These are phyloP conservation scores for Chelmon rostratus DNA, from an alignment of 2,797 vertebrate species.

Conservation along the genomic window DNA sequence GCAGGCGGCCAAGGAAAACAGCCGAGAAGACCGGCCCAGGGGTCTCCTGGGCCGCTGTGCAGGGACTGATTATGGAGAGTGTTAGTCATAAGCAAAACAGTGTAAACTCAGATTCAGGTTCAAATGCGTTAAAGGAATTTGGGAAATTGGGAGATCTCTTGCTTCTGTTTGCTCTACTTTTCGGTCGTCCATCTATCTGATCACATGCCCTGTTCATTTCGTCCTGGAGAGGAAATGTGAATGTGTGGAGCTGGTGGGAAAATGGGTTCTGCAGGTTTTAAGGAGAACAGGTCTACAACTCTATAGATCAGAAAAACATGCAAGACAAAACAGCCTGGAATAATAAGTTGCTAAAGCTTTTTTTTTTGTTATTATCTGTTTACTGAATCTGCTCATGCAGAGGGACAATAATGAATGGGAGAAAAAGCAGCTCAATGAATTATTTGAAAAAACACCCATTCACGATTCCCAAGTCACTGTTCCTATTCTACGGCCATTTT, in stretches of 20 bases:
- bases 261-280: conserved; percentile 7
- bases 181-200: conserved; percentile 31
- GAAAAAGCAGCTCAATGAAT: not conserved
- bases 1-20: conserved; percentile 61
- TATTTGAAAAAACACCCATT: not conserved
- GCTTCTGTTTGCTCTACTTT: conserved; percentile 49
- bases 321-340: not conserved
- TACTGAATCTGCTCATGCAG: not conserved
- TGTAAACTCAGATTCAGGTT: conserved; percentile 43
- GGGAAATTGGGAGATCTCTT: conserved; percentile 23
- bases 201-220: conserved; percentile 14
- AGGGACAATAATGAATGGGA: not conserved
- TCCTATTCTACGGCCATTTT: not conserved
- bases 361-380: not conserved
- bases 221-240: conserved; percentile 10
- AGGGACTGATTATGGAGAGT: conserved; percentile 62
- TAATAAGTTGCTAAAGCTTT: not conserved
- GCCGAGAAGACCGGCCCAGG: conserved; percentile 41
- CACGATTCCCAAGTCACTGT: not conserved
- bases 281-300: conserved; percentile 23
- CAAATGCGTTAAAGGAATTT: conserved; percentile 44
- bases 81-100: conserved; percentile 72
- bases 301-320: not conserved
- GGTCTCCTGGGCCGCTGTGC: conserved; percentile 52
- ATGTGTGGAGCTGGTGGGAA: conserved; percentile 20